A percentile compares a stretch with the other conserved stretches of the same genome.
Conservation (phyloP, 2,113 vertebrate genomes). For the Ochotona princeps region DNA sequence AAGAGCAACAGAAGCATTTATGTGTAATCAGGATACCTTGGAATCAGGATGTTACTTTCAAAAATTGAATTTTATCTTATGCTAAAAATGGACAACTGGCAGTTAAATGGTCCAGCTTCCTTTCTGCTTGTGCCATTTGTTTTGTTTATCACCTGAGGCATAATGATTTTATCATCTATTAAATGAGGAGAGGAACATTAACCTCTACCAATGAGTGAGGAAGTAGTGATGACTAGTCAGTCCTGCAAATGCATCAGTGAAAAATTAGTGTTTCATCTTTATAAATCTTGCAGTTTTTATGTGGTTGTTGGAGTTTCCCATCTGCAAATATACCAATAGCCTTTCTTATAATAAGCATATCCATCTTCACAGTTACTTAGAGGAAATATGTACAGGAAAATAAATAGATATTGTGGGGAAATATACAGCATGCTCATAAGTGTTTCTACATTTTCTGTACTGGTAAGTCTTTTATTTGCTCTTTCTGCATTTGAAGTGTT, state of each 20-base stretch:
- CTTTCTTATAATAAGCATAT: conserved; percentile 34
- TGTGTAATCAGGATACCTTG: not conserved
- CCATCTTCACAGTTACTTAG: conserved; percentile 39
- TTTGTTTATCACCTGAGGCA: conserved; percentile 69
- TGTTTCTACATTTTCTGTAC: not conserved
- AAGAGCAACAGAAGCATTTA: not conserved
- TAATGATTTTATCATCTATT: conserved; percentile 62
- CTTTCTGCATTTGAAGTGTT: not conserved
- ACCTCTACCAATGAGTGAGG: not conserved
- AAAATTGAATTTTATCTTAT: conserved; percentile 60
- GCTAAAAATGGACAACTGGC: conserved; percentile 50
- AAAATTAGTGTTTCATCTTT: conserved; percentile 41
- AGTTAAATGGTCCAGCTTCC: conserved; percentile 52
- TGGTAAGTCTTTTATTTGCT: not conserved
- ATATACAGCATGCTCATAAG: not conserved
- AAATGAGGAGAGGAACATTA: conserved; percentile 24
- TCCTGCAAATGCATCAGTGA: not conserved
- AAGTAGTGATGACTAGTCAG: conserved; percentile 15
- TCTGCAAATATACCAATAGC: conserved; percentile 9
- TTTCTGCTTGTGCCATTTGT: conserved; percentile 55
- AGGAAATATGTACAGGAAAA: not conserved
- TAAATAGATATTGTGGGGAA: not conserved
- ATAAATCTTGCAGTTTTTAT: conserved; percentile 44
- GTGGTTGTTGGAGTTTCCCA: not conserved
- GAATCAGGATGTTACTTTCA: not conserved